phyloP scores from a whole-genome alignment of 2,113 vertebrate genomes.

The Pristiophorus japonicus region DNA sequence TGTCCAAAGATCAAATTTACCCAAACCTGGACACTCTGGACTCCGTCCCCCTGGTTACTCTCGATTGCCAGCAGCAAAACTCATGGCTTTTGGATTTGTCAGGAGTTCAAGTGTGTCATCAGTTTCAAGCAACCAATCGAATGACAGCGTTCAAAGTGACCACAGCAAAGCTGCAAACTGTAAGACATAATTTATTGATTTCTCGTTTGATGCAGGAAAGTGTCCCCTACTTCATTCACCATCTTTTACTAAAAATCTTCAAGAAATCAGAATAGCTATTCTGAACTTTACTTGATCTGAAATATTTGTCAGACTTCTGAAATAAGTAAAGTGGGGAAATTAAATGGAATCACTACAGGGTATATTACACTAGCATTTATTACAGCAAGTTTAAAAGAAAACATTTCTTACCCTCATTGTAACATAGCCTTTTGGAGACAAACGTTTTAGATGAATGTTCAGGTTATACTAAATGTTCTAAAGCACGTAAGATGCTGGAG shows the following conservation, averaged over 20 bases:
- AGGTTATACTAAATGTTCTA: background rate
- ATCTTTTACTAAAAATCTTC: slow-evolving; percentile 5
- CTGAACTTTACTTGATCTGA: background rate
- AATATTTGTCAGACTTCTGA: background rate
- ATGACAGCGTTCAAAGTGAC: slow-evolving; percentile 68
- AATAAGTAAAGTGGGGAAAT: slow-evolving; percentile 7
- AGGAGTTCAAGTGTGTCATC: slow-evolving; percentile 81
- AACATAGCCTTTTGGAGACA: background rate
- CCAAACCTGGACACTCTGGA: slow-evolving; percentile 75
- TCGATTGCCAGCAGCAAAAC: slow-evolving; percentile 70
- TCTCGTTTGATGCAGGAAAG: background rate
- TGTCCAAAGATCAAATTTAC: slow-evolving; percentile 64
- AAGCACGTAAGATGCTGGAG: background rate
- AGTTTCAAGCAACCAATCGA: slow-evolving; percentile 76
- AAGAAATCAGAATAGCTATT: background rate
- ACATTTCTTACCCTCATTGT: background rate
- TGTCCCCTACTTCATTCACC: background rate
- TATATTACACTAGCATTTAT: background rate
- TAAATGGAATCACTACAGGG: background rate
- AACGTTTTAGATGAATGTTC: background rate
- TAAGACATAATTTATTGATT: slow-evolving; percentile 58
- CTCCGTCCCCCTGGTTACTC: slow-evolving; percentile 86
- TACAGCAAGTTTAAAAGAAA: background rate
- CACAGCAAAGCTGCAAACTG: slow-evolving; percentile 60
- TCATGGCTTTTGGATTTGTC: slow-evolving; percentile 74